Percentiles rank a stretch among this genome's conserved stretches.
phyloP scores from a whole-genome alignment of 64 coral and sea anemone genomes.

The Trachythela sp. region DNA sequence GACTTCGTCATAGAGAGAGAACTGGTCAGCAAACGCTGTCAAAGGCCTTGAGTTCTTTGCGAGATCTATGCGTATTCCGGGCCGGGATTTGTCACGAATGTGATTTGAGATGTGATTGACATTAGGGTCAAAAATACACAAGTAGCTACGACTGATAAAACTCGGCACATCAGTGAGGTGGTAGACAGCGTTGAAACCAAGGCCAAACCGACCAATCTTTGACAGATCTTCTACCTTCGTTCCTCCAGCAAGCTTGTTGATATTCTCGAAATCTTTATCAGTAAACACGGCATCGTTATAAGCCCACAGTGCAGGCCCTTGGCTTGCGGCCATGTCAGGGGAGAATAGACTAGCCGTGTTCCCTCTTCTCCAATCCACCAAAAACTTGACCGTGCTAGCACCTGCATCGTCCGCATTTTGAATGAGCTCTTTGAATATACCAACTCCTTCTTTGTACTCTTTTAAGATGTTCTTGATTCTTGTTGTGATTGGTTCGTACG shows the following conservation, averaged over 20 bases:
- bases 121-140: not conserved
- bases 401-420: constrained; percentile 97
- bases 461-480: constrained; percentile 79
- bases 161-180: not conserved
- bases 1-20: not conserved
- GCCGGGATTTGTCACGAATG: not conserved
- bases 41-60: not conserved
- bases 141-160: not conserved
- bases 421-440: constrained; percentile 85
- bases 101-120: not conserved
- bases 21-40: not conserved
- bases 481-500: constrained; percentile 69
- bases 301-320: constrained; percentile 84
- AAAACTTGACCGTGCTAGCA: constrained; percentile 76
- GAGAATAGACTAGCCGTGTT: constrained; percentile 52
- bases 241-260: constrained; percentile 79
- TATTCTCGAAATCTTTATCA: constrained; percentile 94
- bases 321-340: constrained; percentile 67
- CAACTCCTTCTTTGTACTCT: constrained; percentile 68
- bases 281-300: constrained; percentile 89
- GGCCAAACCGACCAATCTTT: constrained; percentile 13
- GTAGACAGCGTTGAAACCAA: constrained; percentile 24
- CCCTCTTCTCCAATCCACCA: constrained; percentile 80
- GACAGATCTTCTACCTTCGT: not conserved
- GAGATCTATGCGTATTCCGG: not conserved